Percentiles rank a stretch among this genome's conserved stretches.
phyloP scores from a whole-genome alignment of 2,797 vertebrate genomes.

The Pachyuromys duprasi region DNA sequence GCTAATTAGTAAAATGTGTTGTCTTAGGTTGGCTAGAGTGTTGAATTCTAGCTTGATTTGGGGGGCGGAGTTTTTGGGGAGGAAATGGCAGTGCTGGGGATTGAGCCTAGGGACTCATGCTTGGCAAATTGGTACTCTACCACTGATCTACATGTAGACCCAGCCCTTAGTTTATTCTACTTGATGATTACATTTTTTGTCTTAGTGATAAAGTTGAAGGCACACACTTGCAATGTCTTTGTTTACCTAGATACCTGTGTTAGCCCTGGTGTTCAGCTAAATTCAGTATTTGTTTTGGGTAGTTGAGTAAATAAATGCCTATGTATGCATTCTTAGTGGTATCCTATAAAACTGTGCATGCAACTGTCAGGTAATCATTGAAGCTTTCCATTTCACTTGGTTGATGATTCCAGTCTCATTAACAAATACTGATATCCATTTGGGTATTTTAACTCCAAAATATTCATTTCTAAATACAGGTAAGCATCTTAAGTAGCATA shows the following conservation, averaged over 20 bases:
- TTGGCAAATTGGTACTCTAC: background rate
- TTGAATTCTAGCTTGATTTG: background rate
- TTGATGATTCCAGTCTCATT: background rate
- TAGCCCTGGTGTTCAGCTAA: background rate
- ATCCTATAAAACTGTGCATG: background rate
- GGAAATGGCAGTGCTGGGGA: background rate
- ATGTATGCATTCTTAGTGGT: background rate
- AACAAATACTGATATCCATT: background rate
- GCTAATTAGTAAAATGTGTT: background rate
- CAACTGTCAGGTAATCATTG: background rate
- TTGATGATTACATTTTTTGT: no score
- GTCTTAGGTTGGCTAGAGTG: background rate
- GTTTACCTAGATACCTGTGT: background rate
- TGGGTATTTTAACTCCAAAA: slow-evolving; percentile 32
- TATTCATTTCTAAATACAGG: slow-evolving; percentile 18
- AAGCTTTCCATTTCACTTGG: background rate
- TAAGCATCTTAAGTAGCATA: background rate
- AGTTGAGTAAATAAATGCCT: background rate
- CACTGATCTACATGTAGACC: background rate
- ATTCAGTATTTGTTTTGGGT: background rate
- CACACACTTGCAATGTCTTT: background rate
- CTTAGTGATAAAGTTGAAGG: background rate
- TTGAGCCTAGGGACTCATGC: background rate
- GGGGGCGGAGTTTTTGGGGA: background rate
- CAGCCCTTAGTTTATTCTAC: background rate